Base-by-base conservation (phyloP, 64 coral and sea anemone genomes). In the Astreopora myriophthalma region DNA sequence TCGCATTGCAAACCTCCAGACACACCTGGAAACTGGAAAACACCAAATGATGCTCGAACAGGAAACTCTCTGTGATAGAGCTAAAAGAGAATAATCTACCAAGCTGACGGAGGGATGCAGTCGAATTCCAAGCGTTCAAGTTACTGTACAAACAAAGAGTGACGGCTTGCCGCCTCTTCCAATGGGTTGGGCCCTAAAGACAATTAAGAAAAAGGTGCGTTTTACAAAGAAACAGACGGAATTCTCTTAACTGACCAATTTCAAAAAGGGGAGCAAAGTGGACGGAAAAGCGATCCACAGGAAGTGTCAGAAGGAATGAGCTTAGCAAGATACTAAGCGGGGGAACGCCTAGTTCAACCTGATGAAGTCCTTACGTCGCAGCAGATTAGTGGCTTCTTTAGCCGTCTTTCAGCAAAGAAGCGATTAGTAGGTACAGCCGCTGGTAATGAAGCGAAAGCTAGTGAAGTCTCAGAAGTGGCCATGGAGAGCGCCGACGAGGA, bases 171-270 rank as follows among this genome's bases (percentile, higher is more conserved):
- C 44, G 9, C 62, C 29, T 34, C 75, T 48, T 89, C 66, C 93
- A 49, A 85, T 75, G 58, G 87, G 93, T 11, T 85, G 79, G 79
- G 86, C 93, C 24, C 79, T 77, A 8, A 89, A 94, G 26, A 55
- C n/a, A 33, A 8, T 69, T 0, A 71, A 49, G 25, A 87, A 87
- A 35, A 73, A 71, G 20, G 38, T 7, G 3, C 13, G 68, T 27
- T 74, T 87, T 36, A 51, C 85, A 2, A 0, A 33, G 5, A 73
- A 69, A 35, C 55, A 77, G 51, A 89, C 16, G 3, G 36, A 74
- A n/a, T 78, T 77, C 13, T n/a, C n/a, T 17, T 89, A 44, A 79
- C 19, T 14, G 73, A 89, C 5, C 51, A 89, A 68, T 89, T 78
- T 79, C 0, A 78, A 65, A 79, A 63, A 28, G 87, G 74, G 23